Conservation (phyloP, 2,113 vertebrate genomes). For the Noturus placidus region DNA sequence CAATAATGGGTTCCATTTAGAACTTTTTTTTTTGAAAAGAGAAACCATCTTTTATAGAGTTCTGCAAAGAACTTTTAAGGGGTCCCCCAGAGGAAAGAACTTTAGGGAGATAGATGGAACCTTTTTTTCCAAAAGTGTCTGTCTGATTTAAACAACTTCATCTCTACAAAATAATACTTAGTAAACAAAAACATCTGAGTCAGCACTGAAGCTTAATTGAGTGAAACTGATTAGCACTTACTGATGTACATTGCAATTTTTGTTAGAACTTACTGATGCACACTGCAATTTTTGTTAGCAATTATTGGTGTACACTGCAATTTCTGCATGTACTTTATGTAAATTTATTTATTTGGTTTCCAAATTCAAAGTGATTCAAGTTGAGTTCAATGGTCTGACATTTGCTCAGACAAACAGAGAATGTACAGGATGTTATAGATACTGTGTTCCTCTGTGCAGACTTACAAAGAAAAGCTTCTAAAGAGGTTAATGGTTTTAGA, state of each 20-base stretch:
- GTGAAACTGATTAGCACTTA: not conserved
- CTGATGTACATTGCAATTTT: not conserved
- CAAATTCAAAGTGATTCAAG: not conserved
- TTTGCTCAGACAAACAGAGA: slow-evolving; percentile 36
- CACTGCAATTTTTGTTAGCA: not conserved
- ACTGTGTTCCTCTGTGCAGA: not conserved
- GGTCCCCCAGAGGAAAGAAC: not conserved
- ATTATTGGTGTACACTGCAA: not conserved
- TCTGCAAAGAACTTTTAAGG: too few species aligned
- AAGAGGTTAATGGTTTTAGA: not conserved
- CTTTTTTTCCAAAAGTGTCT: not conserved
- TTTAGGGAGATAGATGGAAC: not conserved
- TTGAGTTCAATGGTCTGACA: not conserved
- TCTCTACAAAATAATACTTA: not conserved
- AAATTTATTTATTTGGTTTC: not conserved
- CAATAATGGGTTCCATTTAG: not conserved
- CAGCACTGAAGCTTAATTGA: not conserved
- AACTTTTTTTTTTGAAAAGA: not conserved
- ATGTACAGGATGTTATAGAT: not conserved
- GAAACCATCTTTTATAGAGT: not conserved
- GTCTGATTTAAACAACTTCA: not conserved
- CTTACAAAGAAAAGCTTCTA: not conserved
- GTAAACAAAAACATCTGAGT: not conserved
- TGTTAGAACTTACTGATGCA: not conserved
- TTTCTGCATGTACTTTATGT: not conserved